A percentile compares a stretch with the other conserved stretches of the same genome.
Conservation (phyloP, 1,140 invertebrate genomes). For the Diprion similis region DNA sequence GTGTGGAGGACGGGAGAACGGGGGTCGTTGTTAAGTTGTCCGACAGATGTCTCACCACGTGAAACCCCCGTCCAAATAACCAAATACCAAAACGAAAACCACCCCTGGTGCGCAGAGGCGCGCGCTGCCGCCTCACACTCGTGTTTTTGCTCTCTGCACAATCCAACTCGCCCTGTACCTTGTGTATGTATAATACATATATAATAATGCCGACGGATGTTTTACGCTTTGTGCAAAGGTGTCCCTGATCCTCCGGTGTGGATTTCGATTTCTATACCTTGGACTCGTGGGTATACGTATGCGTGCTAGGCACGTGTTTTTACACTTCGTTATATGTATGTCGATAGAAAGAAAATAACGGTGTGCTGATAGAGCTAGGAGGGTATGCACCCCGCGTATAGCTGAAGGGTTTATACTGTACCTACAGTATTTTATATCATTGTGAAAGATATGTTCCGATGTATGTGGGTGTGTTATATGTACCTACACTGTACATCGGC, state of each 20-base stretch:
- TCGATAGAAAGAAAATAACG: too few species aligned
- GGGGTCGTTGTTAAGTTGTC: constrained; percentile 44
- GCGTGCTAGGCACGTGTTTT: background rate
- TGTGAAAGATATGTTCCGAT: too few species aligned
- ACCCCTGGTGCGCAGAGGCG: background rate
- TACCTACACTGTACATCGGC: too few species aligned
- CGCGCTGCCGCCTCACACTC: constrained; percentile 24
- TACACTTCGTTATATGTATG: background rate
- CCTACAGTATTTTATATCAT: too few species aligned
- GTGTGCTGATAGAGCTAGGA: too few species aligned
- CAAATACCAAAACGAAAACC: constrained; percentile 10
- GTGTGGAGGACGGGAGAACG: constrained; percentile 26
- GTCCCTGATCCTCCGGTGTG: background rate
- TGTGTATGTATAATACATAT: too few species aligned
- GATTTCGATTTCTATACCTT: background rate
- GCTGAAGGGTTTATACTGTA: too few species aligned
- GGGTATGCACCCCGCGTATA: too few species aligned
- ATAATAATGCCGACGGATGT: too few species aligned
- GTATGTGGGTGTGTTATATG: too few species aligned
- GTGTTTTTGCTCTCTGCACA: constrained; percentile 36
- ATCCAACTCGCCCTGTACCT: constrained; percentile 30
- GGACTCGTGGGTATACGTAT: background rate
- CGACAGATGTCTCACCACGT: constrained; percentile 54
- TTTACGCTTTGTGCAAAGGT: too few species aligned
- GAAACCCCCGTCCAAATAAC: constrained; percentile 49